Evolutionary conservation across 2,113 vertebrate species (phyloP), one percentile per base, ranked within the genome.

Genomic region (Columba livia): DNA sequence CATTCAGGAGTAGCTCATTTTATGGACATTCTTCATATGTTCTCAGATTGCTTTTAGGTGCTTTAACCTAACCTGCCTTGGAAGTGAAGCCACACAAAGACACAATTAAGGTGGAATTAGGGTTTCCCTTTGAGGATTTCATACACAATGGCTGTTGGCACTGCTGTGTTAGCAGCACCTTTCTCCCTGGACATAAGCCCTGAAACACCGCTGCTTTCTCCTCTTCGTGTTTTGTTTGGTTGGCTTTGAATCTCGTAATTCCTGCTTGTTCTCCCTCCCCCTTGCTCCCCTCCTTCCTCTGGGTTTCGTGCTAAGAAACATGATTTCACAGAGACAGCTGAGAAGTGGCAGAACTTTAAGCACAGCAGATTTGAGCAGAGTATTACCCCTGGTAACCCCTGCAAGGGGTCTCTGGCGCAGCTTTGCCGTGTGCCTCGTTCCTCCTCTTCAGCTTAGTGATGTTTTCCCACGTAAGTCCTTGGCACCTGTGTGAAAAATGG

Each of bases 1-100:
- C 70, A 1, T 28, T 58, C 1, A 2, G 3, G 4, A 24, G 26
- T 1, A 16, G 18, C 19, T 40, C 29, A 57, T 75, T 58, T 24
- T n/a, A 3, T 48, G 70, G 20, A 12, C 3, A 2, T 56, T 74
- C 40, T 78, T 78, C 1, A 2, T 75, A 74, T 67, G 12, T 29
- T 89, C 32, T 71, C 24, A 28, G 5, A 2, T 62, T 74, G 56
- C 29, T 79, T 89, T 71, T 67, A 38, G 36, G 28, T 73, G 31
- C 15, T 70, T 61, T 73, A 56, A 18, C 38, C 61, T 83, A 48
- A 50, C 54, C 44, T 62, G 12, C 4, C 21, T 56, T 77, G 66
- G 48, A 75, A 78, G 29, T 44, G 53, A 84, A 61, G 24, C 44
- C 54, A 18, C 71, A 65, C 32, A 65, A 67, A 79, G 38, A 61